Base-by-base conservation (phyloP, 2,888 invertebrate genomes). In the Odontomyia ornata region DNA sequence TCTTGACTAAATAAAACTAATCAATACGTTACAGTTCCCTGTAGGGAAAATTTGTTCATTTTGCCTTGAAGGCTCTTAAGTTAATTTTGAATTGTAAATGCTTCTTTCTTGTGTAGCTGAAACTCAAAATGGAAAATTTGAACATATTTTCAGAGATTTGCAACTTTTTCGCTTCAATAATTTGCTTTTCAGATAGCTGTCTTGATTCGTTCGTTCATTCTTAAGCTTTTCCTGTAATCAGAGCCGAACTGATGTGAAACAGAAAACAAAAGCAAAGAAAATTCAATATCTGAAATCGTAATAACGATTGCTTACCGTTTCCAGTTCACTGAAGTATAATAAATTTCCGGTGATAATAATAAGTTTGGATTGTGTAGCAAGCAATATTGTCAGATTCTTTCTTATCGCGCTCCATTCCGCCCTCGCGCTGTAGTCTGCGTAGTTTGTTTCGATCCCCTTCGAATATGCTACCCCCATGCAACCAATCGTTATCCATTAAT, bases 401-500 rank as follows among this genome's bases (percentile, higher is more conserved):
- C 60, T 60, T 23, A 25, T 4, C 11, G 43, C 18, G 25, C 27
- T 69, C 15, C 23, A n/a, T 67, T 28, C 43, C 36, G 15, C 21
- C 43, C 67, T 67, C 11, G 2, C 18, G 46, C 25, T 18, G n/a
- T 15, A 28, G 30, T 27, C 28, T 9, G 27, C 28, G 43, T 65
- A 3, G 28, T n/a, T 36, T 43, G 18, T 9, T 11, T 65, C n/a
- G 65, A n/a, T 62, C n/a, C 27, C 23, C 11, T n/a, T 23, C 3
- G 36, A 36, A 36, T 9, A 60, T 56, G 52, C 56, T n/a, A 30
- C 52, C 18, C 25, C 27, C 23, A 18, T 23, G 57, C 23, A 5
- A 30, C 43, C 43, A 73, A 73, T 73, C 73, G 52, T 72, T 72
- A 56, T 72, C 56, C 72, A 72, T 72, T 72, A 57, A 73, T 57